Evolutionary conservation across 2,888 invertebrate genomes (phyloP).

Genomic region (Ecdyonurus torrentis): DNA sequence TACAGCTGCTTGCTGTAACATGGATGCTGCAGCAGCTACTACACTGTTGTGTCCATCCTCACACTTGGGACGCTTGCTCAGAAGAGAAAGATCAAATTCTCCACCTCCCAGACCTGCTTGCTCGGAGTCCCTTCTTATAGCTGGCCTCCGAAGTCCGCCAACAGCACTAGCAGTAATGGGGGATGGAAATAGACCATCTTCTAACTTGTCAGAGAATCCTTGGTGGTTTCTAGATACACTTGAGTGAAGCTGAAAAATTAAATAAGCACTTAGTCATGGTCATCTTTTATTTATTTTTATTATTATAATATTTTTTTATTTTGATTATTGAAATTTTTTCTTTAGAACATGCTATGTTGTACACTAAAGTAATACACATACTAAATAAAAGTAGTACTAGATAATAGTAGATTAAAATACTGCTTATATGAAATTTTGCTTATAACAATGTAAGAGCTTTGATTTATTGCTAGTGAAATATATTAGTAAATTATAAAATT

Average conservation of each 20-base stretch:
- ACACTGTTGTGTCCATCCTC: neutral
- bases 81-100: neutral
- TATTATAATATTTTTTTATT: too few relatives aligned
- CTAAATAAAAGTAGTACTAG: too few relatives aligned
- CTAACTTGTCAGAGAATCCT: slow-evolving; percentile 21
- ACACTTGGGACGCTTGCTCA: neutral
- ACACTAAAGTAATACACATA: too few relatives aligned
- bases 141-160: neutral
- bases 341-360: too few relatives aligned
- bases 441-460: too few relatives aligned
- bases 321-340: too few relatives aligned
- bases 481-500: too few relatives aligned
- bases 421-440: too few relatives aligned
- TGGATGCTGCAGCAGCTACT: neutral
- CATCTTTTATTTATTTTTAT: too few relatives aligned
- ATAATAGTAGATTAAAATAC: too few relatives aligned
- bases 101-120: neutral
- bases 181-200: neutral
- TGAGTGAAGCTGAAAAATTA: neutral
- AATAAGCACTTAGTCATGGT: too few relatives aligned
- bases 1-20: neutral
- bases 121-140: neutral
- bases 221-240: slow-evolving; percentile 39
- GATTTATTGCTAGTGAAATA: too few relatives aligned
- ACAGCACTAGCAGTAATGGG: neutral